Base-by-base conservation (phyloP, 2,888 invertebrate genomes). In the Dusona sp. region DNA sequence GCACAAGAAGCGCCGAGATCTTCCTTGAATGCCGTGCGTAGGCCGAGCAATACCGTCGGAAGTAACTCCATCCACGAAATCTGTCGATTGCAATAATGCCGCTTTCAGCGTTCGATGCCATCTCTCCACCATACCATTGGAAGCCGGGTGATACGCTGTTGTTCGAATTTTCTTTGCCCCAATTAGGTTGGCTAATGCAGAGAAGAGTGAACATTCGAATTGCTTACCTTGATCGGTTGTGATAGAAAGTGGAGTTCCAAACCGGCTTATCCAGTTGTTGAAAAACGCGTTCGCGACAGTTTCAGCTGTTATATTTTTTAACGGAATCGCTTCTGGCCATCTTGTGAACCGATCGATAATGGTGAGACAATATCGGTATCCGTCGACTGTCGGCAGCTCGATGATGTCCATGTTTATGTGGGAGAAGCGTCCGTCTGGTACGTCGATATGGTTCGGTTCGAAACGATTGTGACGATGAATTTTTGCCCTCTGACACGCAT, bases 361-460 rank as follows among this genome's bases (percentile, higher is more conserved):
- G 3, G 78, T 79, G 22, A 79, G 85, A 90, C 90, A 90, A 82
- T 94, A 94, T 4, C 89, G 83, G 79, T 84, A 91, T 11, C 90
- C 92, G 22, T 87, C 48, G 0, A 90, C 89, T 8, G 73, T n/a
- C 25, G 92, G 92, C 36, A 42, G 42, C 1, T 92, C 92, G 3
- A 93, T 89, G 9, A 94, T 79, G 79, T 93, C 93, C 2, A 93
- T 85, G 77, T 92, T 92, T 8, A 93, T 86, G 78, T 93, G 92
- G 13, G 89, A 86, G 83, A 93, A 93, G 7, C 93, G 87, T 1
- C 61, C 83, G 51, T 88, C 87, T 9, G 92, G 90, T 11, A 64
- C 64, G 1, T 64, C 64, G 33, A 64, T 64, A 4, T 9, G 19
- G 1, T 2, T 33, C 11, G 64, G 33, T 6, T 29, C 11, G 7